phyloP scores from a whole-genome alignment of 2,113 vertebrate species.

The Nannobrachium achirus region DNA sequence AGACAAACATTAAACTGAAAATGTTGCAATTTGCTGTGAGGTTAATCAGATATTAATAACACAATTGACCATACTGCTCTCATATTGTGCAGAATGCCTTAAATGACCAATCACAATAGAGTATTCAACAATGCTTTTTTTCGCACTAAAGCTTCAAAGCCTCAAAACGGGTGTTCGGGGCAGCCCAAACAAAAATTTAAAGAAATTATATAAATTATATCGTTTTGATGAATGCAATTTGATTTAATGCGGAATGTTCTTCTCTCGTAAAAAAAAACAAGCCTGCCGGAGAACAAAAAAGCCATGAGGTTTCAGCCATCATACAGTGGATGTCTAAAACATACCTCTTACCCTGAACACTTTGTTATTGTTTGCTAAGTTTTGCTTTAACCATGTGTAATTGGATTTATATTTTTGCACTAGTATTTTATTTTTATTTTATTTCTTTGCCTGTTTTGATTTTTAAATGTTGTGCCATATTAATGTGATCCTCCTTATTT shows the following conservation, averaged over 20 bases:
- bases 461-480: slow-evolving; percentile 6
- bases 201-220: background rate
- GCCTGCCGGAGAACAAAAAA: background rate
- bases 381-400: slow-evolving; percentile 24
- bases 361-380: slow-evolving; percentile 6
- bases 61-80: slow-evolving; percentile 27
- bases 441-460: slow-evolving; percentile 3
- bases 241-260: slow-evolving; percentile 44
- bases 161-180: too few species aligned
- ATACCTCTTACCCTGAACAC: background rate
- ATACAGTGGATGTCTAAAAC: background rate
- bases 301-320: slow-evolving; percentile 2
- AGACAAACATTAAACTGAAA: too few species aligned
- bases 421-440: slow-evolving; percentile 14
- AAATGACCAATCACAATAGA: too few species aligned
- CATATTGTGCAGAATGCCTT: too few species aligned
- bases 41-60: too few species aligned
- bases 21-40: too few species aligned
- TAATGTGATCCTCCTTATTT: slow-evolving; percentile 7
- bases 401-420: slow-evolving; percentile 30
- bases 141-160: too few species aligned
- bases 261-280: background rate
- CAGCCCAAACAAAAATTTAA: slow-evolving; percentile 8
- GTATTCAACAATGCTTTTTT: too few species aligned
- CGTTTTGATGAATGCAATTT: slow-evolving; percentile 16